Evolutionary conservation across 2,888 invertebrate species (phyloP).

Genomic region (Cremastinae sp.): DNA sequence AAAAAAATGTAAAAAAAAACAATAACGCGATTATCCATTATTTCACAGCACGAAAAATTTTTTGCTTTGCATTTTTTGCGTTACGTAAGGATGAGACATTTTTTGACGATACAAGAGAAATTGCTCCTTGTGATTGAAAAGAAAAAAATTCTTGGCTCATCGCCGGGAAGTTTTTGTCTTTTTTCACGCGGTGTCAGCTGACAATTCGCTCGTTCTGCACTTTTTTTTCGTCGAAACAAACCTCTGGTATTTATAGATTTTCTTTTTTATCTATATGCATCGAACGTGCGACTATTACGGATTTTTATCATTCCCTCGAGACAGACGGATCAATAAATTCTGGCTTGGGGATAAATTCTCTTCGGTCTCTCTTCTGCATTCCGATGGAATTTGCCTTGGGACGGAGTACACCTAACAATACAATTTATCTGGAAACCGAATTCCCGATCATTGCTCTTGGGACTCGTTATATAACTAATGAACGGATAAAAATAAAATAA

Average conservation of each 20-base stretch:
- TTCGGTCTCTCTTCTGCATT: constrained; percentile 35
- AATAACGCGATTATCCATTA: not conserved
- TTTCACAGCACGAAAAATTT: not conserved
- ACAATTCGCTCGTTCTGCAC: constrained; percentile 16
- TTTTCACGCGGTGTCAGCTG: not conserved
- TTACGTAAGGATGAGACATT: not conserved
- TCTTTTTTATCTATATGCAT: not conserved
- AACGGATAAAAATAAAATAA: not conserved
- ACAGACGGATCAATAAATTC: constrained; percentile 51
- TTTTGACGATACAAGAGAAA: too few species aligned
- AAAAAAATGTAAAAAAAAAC: not conserved
- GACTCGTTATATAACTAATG: not conserved
- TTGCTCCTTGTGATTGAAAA: constrained; percentile 2
- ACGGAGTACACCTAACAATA: constrained; percentile 32
- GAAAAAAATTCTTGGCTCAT: not conserved
- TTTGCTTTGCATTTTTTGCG: not conserved
- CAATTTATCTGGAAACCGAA: constrained; percentile 29
- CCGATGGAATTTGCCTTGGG: constrained; percentile 38
- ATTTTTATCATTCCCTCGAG: constrained; percentile 27
- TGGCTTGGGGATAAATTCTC: constrained; percentile 31
- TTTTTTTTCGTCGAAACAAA: constrained; percentile 27
- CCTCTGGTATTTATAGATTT: not conserved
- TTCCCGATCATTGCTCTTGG: constrained; percentile 48
- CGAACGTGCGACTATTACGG: not conserved
- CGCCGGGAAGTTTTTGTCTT: not conserved